Conservation (phyloP, 1,140 invertebrate genomes). For the Aphelenchoides avenae region DNA sequence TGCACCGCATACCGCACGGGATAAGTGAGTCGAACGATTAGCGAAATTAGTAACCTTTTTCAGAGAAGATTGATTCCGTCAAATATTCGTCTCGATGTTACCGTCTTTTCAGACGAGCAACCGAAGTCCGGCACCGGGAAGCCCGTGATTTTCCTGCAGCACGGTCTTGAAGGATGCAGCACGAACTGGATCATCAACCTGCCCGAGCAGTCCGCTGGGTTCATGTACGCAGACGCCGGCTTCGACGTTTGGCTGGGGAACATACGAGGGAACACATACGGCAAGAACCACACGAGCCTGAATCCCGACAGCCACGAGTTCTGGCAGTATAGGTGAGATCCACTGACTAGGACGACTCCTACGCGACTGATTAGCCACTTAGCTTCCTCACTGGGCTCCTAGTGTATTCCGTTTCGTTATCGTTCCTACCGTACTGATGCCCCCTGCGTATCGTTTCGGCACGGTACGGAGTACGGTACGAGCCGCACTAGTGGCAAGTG, state of each 20-base stretch:
- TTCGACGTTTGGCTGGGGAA: constrained; percentile 76
- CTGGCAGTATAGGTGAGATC: constrained; percentile 61
- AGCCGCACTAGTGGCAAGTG: too few species aligned
- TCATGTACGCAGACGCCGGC: constrained; percentile 67
- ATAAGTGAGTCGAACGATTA: too few species aligned
- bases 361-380: too few species aligned
- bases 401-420: too few species aligned
- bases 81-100: constrained; percentile 8
- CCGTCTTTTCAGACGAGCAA: too few species aligned
- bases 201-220: constrained; percentile 54
- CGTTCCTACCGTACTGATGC: too few species aligned
- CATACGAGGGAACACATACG: constrained; percentile 68
- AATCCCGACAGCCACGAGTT: constrained; percentile 46
- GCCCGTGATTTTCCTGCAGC: constrained; percentile 65
- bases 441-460: too few species aligned
- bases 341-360: too few species aligned
- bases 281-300: constrained; percentile 61
- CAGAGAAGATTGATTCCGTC: constrained; percentile 55
- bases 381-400: too few species aligned
- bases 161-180: constrained; percentile 73
- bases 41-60: too few species aligned
- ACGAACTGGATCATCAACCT: constrained; percentile 66
- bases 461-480: too few species aligned
- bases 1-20: constrained; percentile 69
- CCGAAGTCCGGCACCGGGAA: too few species aligned